Base-by-base conservation (phyloP, 2,797 vertebrate species). In the Aldrovandia affinis region DNA sequence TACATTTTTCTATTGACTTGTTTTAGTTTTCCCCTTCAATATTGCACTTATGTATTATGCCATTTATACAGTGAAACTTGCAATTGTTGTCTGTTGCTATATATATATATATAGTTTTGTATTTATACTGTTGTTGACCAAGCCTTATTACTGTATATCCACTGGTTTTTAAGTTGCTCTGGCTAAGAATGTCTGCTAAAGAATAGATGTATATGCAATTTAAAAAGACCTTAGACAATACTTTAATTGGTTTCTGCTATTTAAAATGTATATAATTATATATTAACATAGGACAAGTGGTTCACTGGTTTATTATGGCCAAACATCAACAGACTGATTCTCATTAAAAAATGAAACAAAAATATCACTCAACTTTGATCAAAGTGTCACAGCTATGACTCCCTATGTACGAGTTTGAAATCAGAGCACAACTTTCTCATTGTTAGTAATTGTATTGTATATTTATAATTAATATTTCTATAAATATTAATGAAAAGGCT, bases 341-440 rank as follows among this genome's bases (percentile, higher is more conserved):
- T 68, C 63, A 33, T 33, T 68, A 68, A 28, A 68, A 68, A 68
- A 42, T 77, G 42, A 77, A 44, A 44, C 22, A 77, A 8, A 44
- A 75, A 44, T 75, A 44, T 75, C 42, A 77, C 8, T 44, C 14
- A 47, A 77, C 42, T 77, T 77, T 77, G 73, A 44, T 77, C 7
- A 10, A 8, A 22, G 42, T 18, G 42, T n/a, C 42, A 8, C 73
- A 47, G 73, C 39, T 39, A 39, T 10, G n/a, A 65, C 1, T 8
- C 18, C 68, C 68, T 18, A 47, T n/a, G 39, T 20, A 47, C 39
- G 30, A 68, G 30, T 68, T 28, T 68, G 1, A 68, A 68, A 68
- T 68, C 63, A 68, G 15, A 22, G 18, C 68, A 42, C 36, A 42
- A 18, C 4, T 42, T 39, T 22, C 68, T 39, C 68, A 73, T 42